Base-by-base conservation (phyloP, 2,888 invertebrate genomes). In the Phanerotoma sp. region DNA sequence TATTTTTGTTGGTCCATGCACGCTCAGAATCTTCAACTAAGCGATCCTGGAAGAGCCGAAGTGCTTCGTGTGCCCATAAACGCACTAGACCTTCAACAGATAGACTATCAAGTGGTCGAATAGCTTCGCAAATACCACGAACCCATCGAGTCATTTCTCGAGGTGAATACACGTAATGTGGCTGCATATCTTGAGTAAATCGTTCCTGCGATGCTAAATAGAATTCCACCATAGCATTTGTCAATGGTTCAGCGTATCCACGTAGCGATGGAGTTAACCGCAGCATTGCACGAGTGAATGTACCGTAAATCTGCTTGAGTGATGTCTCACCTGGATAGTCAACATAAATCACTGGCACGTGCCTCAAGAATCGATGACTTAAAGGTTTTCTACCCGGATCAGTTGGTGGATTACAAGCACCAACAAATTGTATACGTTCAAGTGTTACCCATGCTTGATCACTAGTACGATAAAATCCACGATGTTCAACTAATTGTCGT, bases 151-250 rank as follows among this genome's bases (percentile, higher is more conserved):
- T 99, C 95, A 99, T 94, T 80, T 99, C 99, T 71, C 94, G 84
- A 9, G 99, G 99, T 53, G 97, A 97, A 81, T 99, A 99, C 0
- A 99, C 97, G 77, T 99, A 99, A 79, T 99, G 99, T 1, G 99
- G 99, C 78, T 99, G 99, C 95, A 98, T 98, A 78, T 99, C 99
- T 79, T 98, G 98, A 1, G 99, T 99, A 79, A 99, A 99, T 50
- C 90, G 84, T 77, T 98, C 98, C 81, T 99, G 98, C 5, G 97
- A 97, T 5, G 90, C 86, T 50, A 98, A 83, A 81, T 98, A 99
- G 75, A 99, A 93, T 74, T 96, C 96, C 10, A 99, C 99, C 99
- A 99, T 99, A 2, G 99, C 97, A 71, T 93, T 93, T 2, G 99
- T 99, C 37, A 99, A 81, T 1, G 98, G 94, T 72, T 97, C 98